Base-by-base conservation (phyloP, 2,113 vertebrate species). In the Mesoclemmys tuberculata region DNA sequence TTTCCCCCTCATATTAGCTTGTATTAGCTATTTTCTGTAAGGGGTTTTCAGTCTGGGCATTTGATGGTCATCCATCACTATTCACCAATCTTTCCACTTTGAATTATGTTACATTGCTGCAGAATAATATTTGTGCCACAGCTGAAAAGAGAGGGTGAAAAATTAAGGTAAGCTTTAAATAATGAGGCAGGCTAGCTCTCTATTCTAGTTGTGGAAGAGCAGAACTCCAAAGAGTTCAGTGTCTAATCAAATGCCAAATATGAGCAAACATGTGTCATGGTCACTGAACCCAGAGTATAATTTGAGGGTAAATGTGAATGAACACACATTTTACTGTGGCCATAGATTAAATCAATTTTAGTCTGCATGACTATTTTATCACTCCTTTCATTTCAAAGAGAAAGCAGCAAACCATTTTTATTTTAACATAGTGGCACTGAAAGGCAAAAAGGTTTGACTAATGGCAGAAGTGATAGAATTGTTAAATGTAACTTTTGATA, bases 151-250 rank as follows among this genome's bases (percentile, higher is more conserved):
- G 75, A 13, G 54, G 82, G 55, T 90, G 41, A 52, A 87, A 48
- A 22, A 84, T 80, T 93, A 55, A 85, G 68, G 86, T 83, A 94
- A 79, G 64, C 46, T 94, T 84, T 83, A 91, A 92, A 92, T 93
- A 95, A 92, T 94, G 55, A 83, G 75, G 29, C 91, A 95, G 92
- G 92, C 95, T 93, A 44, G 49, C 71, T 71, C 55, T 93, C 86
- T 24, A 35, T 79, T 61, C 71, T 90, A 96, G 68, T 79, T 91
- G 90, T 81, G 46, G 51, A 88, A 79, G 24, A 75, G 71, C 71
- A 27, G 71, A 6, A 10, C 41, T 44, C 41, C 44, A 44, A 86
- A 88, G 58, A 75, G 6, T 79, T 91, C 82, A 48, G 51, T 1
- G 1, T 91, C 41, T 77, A 83, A 89, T 87, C 51, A 89, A 90